A percentile compares a stretch with the other conserved stretches of the same genome.
Conservation (phyloP, 2,113 vertebrate species). For the Misgurnus mizolepis region DNA sequence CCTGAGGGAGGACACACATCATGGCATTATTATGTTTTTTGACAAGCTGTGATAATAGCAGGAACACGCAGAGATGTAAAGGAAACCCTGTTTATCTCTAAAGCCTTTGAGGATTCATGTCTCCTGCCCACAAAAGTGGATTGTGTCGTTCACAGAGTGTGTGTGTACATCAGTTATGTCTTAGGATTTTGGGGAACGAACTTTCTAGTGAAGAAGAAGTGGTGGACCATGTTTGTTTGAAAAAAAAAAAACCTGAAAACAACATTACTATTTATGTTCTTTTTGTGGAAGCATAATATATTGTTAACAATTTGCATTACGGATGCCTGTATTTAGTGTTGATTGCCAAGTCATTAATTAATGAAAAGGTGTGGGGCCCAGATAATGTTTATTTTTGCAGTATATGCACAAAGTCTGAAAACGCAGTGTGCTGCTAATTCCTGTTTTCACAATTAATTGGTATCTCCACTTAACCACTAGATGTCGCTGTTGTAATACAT, state of each 20-base stretch:
- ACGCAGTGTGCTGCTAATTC: background rate
- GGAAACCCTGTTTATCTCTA: conserved; percentile 17
- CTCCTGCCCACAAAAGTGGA: conserved; percentile 1
- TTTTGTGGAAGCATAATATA: too few relatives aligned
- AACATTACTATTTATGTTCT: too few relatives aligned
- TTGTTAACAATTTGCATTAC: too few relatives aligned
- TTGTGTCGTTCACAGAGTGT: conserved; percentile 1
- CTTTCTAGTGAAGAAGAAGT: background rate
- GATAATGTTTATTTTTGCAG: too few relatives aligned
- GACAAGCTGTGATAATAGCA: conserved; percentile 28
- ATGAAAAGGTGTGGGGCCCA: too few relatives aligned
- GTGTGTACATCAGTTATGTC: background rate
- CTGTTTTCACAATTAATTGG: background rate
- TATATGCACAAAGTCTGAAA: too few relatives aligned
- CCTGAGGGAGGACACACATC: conserved; percentile 8
- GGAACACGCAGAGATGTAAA: conserved; percentile 1
- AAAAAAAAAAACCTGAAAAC: too few relatives aligned
- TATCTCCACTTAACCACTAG: conserved; percentile 30
- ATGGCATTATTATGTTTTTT: conserved; percentile 28
- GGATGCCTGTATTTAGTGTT: too few relatives aligned
- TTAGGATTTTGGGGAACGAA: background rate
- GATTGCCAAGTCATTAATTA: too few relatives aligned
- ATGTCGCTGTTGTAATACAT: conserved; percentile 28
- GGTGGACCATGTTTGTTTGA: too few relatives aligned
- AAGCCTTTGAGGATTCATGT: conserved; percentile 22